These are phyloP conservation scores for Diabrotica balteata DNA, from an alignment of 2,888 invertebrate species.

Conservation along the genomic window DNA sequence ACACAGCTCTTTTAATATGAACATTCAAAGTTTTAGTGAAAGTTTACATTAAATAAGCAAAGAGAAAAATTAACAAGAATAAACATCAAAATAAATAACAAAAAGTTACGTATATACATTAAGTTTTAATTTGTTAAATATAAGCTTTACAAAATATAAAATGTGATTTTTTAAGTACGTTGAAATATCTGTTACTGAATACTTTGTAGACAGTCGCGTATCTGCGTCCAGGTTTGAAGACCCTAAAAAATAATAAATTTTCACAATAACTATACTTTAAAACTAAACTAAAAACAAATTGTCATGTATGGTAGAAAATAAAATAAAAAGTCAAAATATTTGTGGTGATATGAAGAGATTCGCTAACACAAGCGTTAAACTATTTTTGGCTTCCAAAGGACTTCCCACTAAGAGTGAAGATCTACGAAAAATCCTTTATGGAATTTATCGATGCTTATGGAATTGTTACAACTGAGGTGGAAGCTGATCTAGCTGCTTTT, in stretches of 20 bases:
- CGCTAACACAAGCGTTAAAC: too few species aligned
- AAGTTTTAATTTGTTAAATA: slow-evolving; percentile 11
- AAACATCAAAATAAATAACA: slow-evolving; percentile 28
- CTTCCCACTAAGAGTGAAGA: too few species aligned
- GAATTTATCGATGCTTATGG: too few species aligned
- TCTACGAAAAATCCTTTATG: too few species aligned
- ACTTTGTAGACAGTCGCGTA: slow-evolving; percentile 75
- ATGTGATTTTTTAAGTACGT: slow-evolving; percentile 14
- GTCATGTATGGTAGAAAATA: too few species aligned
- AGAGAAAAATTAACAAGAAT: slow-evolving; percentile 17
- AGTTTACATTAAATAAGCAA: slow-evolving; percentile 15
- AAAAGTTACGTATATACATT: slow-evolving; percentile 20
- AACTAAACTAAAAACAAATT: too few species aligned
- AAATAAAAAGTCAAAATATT: too few species aligned
- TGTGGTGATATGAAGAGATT: too few species aligned
- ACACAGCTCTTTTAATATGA: slow-evolving; percentile 8
- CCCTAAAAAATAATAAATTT: slow-evolving; percentile 63
- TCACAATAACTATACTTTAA: too few species aligned
- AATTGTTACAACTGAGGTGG: too few species aligned
- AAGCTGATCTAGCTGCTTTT: too few species aligned
- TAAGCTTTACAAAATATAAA: slow-evolving; percentile 5
- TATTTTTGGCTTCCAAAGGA: too few species aligned
- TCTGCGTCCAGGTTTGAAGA: slow-evolving; percentile 78
- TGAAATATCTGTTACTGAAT: slow-evolving; percentile 65
- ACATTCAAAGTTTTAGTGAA: slow-evolving; percentile 14